Evolutionary conservation across 2,888 invertebrate genomes (phyloP).

Genomic region (Unio pictorum): DNA sequence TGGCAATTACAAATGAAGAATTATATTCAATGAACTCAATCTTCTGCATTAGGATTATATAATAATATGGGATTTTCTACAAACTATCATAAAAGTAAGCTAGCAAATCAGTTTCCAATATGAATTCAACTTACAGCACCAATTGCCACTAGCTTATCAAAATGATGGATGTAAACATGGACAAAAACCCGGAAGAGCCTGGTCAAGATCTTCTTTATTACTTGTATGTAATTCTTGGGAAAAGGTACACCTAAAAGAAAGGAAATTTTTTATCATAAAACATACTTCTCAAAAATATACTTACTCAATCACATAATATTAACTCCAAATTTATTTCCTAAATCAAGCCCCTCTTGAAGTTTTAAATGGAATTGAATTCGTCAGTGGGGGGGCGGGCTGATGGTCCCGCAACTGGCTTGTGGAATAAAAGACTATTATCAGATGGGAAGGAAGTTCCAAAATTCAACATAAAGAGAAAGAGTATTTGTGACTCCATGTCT

Average conservation of each 20-base stretch:
- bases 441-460: too few species aligned
- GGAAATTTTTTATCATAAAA: background rate
- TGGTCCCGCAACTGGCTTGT: too few species aligned
- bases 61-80: too few species aligned
- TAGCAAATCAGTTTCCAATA: background rate
- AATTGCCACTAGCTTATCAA: constrained; percentile 88
- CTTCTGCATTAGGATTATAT: too few species aligned
- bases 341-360: too few species aligned
- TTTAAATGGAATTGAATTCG: too few species aligned
- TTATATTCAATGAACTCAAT: background rate
- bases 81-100: background rate
- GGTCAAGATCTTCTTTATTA: constrained; percentile 90
- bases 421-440: too few species aligned
- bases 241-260: constrained; percentile 83
- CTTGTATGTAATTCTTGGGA: constrained; percentile 84
- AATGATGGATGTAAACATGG: constrained; percentile 95
- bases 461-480: too few species aligned
- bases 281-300: background rate
- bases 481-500: too few species aligned
- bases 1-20: background rate
- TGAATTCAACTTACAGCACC: constrained; percentile 82
- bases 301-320: background rate
- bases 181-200: constrained; percentile 91
- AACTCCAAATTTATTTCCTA: background rate
- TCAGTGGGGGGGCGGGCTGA: too few species aligned